Base-by-base conservation (phyloP, 1,140 invertebrate genomes). In the Phymorhynchus buccinoides region DNA sequence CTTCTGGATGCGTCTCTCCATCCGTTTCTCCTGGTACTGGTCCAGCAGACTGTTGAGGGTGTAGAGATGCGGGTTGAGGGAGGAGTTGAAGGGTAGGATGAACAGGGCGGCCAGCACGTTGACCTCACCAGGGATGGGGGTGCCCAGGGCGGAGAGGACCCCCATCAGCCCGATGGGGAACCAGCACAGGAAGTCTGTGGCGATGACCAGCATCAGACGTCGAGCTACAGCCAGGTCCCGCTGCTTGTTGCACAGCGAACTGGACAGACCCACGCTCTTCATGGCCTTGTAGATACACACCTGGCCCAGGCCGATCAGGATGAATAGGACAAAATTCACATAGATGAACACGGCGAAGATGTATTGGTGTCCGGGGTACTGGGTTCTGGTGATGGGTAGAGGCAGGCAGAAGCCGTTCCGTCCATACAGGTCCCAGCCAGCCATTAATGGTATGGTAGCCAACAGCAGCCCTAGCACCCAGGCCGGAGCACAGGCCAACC, bases 51-150 rank as follows among this genome's bases (percentile, higher is more conserved):
- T 37, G 85, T 86, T 86, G 16, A 78, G 73, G 2, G 89, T 89
- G 81, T 90, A 90, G 9, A 90, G 77, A 37, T 89, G 85, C 1
- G 89, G 89, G 37, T 90, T 89, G 18, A 90, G 66, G 9, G 89
- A 86, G 0, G 88, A 87, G 56, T 90, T 90, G 6, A 87, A 73
- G 1, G 89, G 88, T 16, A 89, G 78, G 30, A 89, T 80, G 66
- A 90, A 89, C 0, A 90, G 85, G 1, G 87, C 87, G 0, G 86
- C 80, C 86, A 85, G 88, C 3, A 87, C 86, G 71, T 90, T 88
- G 16, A 89, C 86, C 48, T 87, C 88, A 14, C 87, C 86, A 18
- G 85, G 80, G 27, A 90, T 87, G 4, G 75, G 32, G 6, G 66
- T 30, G 6, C 87, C 89, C 32, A 30, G 42, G 35, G 86, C 42